Percentiles rank a stretch among this genome's conserved stretches.
These are phyloP conservation scores for Hololepta plana DNA, from an alignment of 2,888 invertebrate genomes.

Conservation along the genomic window DNA sequence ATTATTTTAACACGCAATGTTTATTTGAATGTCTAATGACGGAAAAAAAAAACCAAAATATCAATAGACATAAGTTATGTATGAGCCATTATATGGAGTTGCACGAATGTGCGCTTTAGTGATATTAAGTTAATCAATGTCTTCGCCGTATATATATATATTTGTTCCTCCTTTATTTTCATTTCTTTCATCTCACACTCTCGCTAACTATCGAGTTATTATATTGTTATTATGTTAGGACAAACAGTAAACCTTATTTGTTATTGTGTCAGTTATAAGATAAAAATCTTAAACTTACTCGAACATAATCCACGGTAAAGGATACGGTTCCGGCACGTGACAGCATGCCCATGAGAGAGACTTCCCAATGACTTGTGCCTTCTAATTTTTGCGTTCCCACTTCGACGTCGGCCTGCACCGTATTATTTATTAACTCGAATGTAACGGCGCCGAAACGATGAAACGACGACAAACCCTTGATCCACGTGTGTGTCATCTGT, in stretches of 20 bases:
- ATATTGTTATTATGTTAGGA: background rate
- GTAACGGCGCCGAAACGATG: slow-evolving; percentile 66
- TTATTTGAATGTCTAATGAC: no score
- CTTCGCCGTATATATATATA: no score
- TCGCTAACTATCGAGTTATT: no score
- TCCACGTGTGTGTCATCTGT: slow-evolving; percentile 54
- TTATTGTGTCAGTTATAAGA: background rate
- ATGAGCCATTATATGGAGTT: no score
- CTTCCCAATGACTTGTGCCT: slow-evolving; percentile 65
- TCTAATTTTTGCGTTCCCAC: slow-evolving; percentile 64
- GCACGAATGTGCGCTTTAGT: no score
- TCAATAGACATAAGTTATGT: no score
- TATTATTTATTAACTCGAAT: slow-evolving; percentile 52
- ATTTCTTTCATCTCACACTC: no score
- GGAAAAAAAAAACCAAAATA: no score
- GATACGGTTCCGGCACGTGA: slow-evolving; percentile 53
- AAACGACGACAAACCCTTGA: slow-evolving; percentile 63
- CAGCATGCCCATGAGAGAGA: slow-evolving; percentile 47
- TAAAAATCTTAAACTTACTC: slow-evolving; percentile 21
- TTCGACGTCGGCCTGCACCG: slow-evolving; percentile 45
- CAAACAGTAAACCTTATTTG: background rate
- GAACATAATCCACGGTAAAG: slow-evolving; percentile 65
- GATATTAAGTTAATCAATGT: no score
- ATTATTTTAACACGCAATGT: no score
- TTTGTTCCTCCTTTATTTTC: no score